These are phyloP conservation scores for Malacoraja senta DNA, from an alignment of 2,797 vertebrate genomes.

Conservation along the genomic window DNA sequence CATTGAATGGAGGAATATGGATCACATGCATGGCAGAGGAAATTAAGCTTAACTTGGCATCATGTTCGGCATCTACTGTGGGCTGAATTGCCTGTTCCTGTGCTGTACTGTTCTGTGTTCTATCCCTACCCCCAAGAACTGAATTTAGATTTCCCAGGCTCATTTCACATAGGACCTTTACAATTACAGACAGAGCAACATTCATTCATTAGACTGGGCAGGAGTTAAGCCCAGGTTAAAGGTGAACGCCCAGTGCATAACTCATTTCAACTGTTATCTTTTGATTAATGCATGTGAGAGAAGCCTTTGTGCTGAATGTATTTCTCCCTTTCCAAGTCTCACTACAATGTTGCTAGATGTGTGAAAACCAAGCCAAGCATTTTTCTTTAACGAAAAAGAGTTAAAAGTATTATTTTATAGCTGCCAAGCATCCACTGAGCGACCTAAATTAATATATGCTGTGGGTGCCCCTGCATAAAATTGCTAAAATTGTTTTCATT, in stretches of 20 bases:
- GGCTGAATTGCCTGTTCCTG: too few relatives aligned
- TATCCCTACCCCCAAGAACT: neutral
- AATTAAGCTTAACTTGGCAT: too few relatives aligned
- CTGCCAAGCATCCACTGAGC: neutral
- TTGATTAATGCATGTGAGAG: neutral
- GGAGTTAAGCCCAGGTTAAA: neutral
- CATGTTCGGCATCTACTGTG: too few relatives aligned
- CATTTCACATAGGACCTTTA: neutral
- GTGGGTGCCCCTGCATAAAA: neutral
- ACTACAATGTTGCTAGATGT: neutral
- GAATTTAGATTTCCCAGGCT: neutral
- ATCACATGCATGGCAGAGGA: too few relatives aligned
- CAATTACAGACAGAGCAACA: neutral
- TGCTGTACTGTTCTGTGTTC: neutral
- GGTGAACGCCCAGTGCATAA: slow-evolving; percentile 11
- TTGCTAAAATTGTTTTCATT: neutral
- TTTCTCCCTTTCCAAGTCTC: neutral
- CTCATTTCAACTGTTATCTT: slow-evolving; percentile 4
- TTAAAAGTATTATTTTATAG: neutral
- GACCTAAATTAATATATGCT: neutral
- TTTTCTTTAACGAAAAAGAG: neutral
- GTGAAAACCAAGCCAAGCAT: neutral
- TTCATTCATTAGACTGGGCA: neutral
- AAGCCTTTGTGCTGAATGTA: neutral
- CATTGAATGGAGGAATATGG: too few relatives aligned